A percentile compares a stretch with the other conserved stretches of the same genome.
phyloP scores from a whole-genome alignment of 2,797 vertebrate genomes.

The Oryzias dopingdopingensis region DNA sequence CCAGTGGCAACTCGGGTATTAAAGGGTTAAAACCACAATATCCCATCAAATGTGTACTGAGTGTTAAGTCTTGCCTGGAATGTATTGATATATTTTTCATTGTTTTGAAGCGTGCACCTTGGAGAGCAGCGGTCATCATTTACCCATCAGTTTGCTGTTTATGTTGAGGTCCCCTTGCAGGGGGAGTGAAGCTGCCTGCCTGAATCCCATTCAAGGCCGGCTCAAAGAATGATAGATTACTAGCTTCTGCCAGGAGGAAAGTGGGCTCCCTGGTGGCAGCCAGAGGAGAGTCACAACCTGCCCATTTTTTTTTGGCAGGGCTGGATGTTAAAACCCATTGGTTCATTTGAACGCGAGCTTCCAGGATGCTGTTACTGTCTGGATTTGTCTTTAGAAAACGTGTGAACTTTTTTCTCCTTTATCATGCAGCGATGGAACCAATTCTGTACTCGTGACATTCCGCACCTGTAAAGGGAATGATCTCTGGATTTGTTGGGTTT shows the following conservation, averaged over 20 bases:
- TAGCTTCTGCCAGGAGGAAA: conserved; percentile 55
- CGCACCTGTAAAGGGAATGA: not conserved
- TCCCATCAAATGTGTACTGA: too few species aligned
- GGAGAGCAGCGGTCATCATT: conserved; percentile 59
- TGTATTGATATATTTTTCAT: not conserved
- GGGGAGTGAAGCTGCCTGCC: conserved; percentile 53
- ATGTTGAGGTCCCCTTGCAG: conserved; percentile 45
- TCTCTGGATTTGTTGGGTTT: conserved; percentile 5
- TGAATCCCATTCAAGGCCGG: conserved; percentile 60
- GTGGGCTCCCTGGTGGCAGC: conserved; percentile 40
- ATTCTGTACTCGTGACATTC: conserved; percentile 2
- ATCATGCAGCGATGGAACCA: conserved; percentile 9
- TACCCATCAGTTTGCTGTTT: conserved; percentile 55
- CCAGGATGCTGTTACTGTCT: not conserved
- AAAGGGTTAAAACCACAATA: too few species aligned
- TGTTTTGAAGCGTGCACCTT: conserved; percentile 17
- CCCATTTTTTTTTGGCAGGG: conserved; percentile 15
- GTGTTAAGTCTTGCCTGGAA: too few species aligned
- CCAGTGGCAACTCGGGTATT: too few species aligned
- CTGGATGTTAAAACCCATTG: conserved; percentile 21
- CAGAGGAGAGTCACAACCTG: conserved; percentile 22
- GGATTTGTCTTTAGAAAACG: conserved; percentile 14
- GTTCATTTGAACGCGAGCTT: conserved; percentile 20
- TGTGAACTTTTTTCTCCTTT: conserved; percentile 15
- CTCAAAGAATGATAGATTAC: conserved; percentile 68